Percentiles rank a stretch among this genome's conserved stretches.
Evolutionary conservation across 1,140 invertebrate species (phyloP).

Genomic region (Scylla paramamosain): DNA sequence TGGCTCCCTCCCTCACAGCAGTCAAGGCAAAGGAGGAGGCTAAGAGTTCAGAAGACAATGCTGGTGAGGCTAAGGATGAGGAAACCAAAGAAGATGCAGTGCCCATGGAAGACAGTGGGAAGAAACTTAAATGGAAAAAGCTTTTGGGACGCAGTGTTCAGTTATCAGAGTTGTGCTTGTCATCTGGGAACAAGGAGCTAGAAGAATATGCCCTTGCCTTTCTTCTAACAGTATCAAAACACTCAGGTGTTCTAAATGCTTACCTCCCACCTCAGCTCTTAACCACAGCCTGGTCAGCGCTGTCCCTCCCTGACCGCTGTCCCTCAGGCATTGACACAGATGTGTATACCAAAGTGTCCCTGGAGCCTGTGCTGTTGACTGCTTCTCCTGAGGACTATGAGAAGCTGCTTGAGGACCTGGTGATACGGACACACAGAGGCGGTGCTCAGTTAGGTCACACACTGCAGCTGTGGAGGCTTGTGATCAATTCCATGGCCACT

Average conservation of each 20-base stretch:
- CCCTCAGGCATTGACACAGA: not conserved
- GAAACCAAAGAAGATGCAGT: not conserved
- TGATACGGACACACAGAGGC: not conserved
- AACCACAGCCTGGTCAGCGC: conserved; percentile 13
- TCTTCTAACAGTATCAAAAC: not conserved
- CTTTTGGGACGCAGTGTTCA: conserved; percentile 41
- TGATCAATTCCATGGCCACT: not conserved
- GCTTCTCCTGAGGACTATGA: conserved; percentile 47
- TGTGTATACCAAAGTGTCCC: not conserved
- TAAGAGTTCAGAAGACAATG: not conserved
- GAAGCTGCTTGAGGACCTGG: conserved; percentile 55
- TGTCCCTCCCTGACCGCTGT: not conserved
- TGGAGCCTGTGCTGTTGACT: conserved; percentile 27
- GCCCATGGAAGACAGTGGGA: not conserved
- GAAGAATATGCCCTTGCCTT: conserved; percentile 49
- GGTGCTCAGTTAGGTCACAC: not conserved
- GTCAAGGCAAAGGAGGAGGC: not conserved
- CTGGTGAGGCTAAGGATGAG: not conserved
- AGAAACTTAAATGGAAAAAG: conserved; percentile 51
- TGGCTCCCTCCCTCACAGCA: not conserved
- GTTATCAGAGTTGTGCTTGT: conserved; percentile 49
- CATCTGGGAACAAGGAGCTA: conserved; percentile 34
- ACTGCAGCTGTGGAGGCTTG: conserved; percentile 46
- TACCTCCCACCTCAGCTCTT: conserved; percentile 39
- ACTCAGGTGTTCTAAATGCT: not conserved